Evolutionary conservation across 2,113 vertebrate genomes (phyloP).

Genomic region (Aphyosemion australe): DNA sequence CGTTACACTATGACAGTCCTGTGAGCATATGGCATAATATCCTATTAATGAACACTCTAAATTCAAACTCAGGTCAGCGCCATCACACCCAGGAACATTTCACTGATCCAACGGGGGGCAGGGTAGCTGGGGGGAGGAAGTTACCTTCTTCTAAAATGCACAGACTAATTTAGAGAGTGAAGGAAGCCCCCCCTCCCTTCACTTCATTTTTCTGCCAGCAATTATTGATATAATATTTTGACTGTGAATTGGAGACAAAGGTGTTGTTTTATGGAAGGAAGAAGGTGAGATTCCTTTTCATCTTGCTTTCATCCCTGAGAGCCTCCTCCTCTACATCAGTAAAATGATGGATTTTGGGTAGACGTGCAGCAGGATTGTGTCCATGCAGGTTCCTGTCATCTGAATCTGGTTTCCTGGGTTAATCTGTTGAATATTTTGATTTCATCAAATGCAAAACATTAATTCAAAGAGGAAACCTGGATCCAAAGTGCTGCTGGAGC

Average conservation of each 20-base stretch:
- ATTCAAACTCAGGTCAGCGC: constrained; percentile 99
- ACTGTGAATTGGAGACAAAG: constrained; percentile 52
- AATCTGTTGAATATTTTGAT: constrained; percentile 68
- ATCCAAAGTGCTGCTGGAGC: no score
- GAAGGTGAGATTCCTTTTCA: constrained; percentile 37
- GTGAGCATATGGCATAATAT: constrained; percentile 99
- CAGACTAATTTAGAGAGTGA: constrained; percentile 77
- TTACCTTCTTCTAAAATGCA: constrained; percentile 88
- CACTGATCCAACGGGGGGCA: constrained; percentile 82
- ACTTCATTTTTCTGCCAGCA: constrained; percentile 76
- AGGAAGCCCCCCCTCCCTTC: constrained; percentile 53
- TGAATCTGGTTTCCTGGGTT: constrained; percentile 68
- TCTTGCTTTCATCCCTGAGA: constrained; percentile 5
- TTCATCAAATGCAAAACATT: not conserved
- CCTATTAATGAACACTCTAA: constrained; percentile 99
- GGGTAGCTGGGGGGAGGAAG: constrained; percentile 71
- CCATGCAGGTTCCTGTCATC: not conserved
- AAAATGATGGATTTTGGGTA: no score
- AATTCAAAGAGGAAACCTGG: no score
- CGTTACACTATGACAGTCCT: constrained; percentile 96
- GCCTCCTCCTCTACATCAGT: no score
- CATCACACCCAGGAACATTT: constrained; percentile 89
- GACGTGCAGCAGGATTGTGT: no score
- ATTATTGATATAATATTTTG: constrained; percentile 85
- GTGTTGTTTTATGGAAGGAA: constrained; percentile 25